Percentiles rank a stretch among this genome's conserved stretches.
Evolutionary conservation across 2,797 vertebrate genomes (phyloP).

Genomic region (Alauda arvensis): DNA sequence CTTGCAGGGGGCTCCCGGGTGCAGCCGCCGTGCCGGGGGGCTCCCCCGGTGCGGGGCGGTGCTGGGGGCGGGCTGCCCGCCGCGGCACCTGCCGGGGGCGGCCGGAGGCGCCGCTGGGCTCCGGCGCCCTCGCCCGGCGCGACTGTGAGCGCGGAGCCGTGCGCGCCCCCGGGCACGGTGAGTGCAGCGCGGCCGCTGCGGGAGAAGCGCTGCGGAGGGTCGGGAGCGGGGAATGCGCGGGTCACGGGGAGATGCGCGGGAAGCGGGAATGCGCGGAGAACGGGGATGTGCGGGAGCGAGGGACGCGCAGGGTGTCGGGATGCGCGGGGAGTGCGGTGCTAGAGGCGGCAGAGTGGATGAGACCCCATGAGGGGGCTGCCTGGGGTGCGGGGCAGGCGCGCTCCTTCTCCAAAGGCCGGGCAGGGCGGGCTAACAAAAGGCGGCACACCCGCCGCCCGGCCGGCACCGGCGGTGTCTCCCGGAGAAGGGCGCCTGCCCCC

Average conservation of each 20-base stretch:
- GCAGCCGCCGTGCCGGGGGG: background rate
- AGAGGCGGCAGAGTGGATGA: background rate
- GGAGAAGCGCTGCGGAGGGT: background rate
- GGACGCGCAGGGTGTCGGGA: background rate
- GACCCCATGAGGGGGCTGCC: background rate
- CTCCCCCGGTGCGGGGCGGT: background rate
- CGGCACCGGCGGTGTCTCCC: background rate
- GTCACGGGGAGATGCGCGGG: too few species aligned
- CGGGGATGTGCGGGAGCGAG: background rate
- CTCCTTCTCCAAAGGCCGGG: background rate
- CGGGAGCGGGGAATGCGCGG: background rate
- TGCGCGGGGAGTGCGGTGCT: background rate
- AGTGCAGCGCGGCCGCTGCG: background rate
- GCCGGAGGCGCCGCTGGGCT: background rate
- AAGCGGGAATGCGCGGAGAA: background rate
- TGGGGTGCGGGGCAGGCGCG: background rate
- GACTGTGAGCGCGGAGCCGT: background rate
- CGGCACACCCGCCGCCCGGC: background rate
- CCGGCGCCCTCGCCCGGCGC: background rate
- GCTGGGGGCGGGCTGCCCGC: background rate
- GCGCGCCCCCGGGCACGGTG: background rate
- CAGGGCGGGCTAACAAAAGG: background rate
- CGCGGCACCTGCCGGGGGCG: conserved; percentile 1
- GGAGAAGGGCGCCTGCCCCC: background rate
- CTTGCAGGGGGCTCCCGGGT: background rate